A percentile compares a stretch with the other conserved stretches of the same genome.
phyloP scores from a whole-genome alignment of 2,888 invertebrate species.

The Macrosoma leucophasiata region DNA sequence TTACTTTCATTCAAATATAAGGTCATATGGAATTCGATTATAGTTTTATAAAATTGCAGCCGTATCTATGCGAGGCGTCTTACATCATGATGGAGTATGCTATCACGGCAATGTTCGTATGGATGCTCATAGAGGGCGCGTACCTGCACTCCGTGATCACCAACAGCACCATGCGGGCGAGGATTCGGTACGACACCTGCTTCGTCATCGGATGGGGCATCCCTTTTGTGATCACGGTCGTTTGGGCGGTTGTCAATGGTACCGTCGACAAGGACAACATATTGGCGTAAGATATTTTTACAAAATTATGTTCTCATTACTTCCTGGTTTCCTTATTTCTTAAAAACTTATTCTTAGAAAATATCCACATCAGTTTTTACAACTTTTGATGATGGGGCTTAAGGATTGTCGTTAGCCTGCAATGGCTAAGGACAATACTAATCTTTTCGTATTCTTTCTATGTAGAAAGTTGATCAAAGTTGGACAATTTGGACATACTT shows the following conservation, averaged over 20 bases:
- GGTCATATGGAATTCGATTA: no score
- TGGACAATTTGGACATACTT: no score
- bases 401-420: no score
- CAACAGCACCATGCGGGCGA: slow-evolving; percentile 80
- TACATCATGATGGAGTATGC: slow-evolving; percentile 91
- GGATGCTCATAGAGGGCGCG: slow-evolving; percentile 97
- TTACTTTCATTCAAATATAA: no score
- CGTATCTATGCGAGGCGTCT: slow-evolving; percentile 84
- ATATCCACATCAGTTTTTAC: no score
- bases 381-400: no score
- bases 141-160: slow-evolving; percentile 91
- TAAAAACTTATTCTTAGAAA: no score
- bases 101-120: slow-evolving; percentile 93
- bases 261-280: slow-evolving; percentile 55
- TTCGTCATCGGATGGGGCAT: slow-evolving; percentile 84
- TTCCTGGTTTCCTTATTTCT: no score
- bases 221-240: slow-evolving; percentile 79
- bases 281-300: slow-evolving; percentile 28
- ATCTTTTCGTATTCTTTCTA: background rate
- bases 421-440: no score
- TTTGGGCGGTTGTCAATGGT: slow-evolving; percentile 79
- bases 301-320: no score
- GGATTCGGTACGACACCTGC: slow-evolving; percentile 73
- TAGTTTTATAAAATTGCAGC: no score
- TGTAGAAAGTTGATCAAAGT: slow-evolving; percentile 21